Conservation (phyloP, 2,113 vertebrate species). For the Delphinapterus leucas region DNA sequence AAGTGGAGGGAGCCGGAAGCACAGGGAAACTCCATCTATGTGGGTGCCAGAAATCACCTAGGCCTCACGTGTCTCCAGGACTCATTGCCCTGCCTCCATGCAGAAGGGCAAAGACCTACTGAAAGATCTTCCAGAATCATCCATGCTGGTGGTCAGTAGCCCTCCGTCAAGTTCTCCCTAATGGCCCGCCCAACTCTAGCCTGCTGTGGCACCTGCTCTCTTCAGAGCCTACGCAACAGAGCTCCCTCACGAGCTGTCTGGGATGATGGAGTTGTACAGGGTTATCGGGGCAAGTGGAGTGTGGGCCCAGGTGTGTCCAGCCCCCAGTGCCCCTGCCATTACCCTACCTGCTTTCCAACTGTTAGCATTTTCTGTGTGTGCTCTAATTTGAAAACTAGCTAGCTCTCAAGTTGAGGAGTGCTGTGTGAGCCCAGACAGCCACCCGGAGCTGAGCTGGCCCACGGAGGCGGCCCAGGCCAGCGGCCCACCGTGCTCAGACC, state of each 20-base stretch:
- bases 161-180: neutral
- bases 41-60: neutral
- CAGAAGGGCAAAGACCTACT: neutral
- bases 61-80: neutral
- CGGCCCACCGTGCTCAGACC: neutral
- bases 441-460: neutral
- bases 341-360: neutral
- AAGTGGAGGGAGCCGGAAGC: neutral
- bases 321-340: neutral
- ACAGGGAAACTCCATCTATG: neutral
- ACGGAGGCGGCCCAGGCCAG: neutral
- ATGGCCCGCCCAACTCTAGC: neutral
- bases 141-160: neutral
- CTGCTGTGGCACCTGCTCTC: neutral
- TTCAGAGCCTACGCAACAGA: neutral
- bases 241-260: neutral
- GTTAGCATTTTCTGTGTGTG: neutral
- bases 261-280: rapidly evolving
- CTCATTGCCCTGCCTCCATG: neutral
- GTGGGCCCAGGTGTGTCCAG: rapidly evolving
- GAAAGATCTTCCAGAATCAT: neutral
- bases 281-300: neutral
- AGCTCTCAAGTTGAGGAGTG: neutral
- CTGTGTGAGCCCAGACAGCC: neutral
- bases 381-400: neutral